Base-by-base conservation (phyloP, 1,140 invertebrate species). In the Rhizoglyphus robini region DNA sequence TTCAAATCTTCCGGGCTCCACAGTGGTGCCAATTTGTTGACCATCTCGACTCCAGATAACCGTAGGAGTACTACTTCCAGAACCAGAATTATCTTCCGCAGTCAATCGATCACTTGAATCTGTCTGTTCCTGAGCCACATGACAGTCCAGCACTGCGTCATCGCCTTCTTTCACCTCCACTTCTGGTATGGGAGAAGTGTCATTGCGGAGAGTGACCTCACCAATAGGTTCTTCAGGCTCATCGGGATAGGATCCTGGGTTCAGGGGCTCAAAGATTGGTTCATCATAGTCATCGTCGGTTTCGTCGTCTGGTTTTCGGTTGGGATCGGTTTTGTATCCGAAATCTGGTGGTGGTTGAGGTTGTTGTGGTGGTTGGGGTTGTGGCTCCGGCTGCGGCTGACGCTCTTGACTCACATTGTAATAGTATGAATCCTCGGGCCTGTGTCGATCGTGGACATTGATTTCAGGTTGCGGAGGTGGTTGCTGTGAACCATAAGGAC, bases 1-100 rank as follows among this genome's bases (percentile, higher is more conserved):
- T 71, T 74, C 88, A 91, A 70, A 90, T 86, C 0, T 85, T 84
- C 74, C 91, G 88, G n/a, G 80, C 82, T 36, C 63, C 18, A 64
- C 23, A 32, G n/a, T n/a, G n/a, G 15, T 15, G 29, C 29, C 20
- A 13, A 64, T 20, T n/a, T 47, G 46, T 13, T 38, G 63, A 25
- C 63, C 63, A 38, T 64, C 63, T 57, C 27, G 31, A 13, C 54
- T 64, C 63, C 63, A 64, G 1, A 30, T n/a, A 27, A 63, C 34
- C 13, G 41, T 11, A 15, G 20, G 4, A 27, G 23, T 36, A 3
- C n/a, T n/a, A n/a, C n/a, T n/a, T 20, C 20, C 5, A n/a, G n/a
- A n/a, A n/a, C n/a, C n/a, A n/a, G n/a, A n/a, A n/a, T n/a, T n/a
- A n/a, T n/a, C n/a, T n/a, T n/a, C n/a, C 13, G 13, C n/a, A 49